Base-by-base conservation (phyloP, 1,140 invertebrate species). In the Pomacea maculata region DNA sequence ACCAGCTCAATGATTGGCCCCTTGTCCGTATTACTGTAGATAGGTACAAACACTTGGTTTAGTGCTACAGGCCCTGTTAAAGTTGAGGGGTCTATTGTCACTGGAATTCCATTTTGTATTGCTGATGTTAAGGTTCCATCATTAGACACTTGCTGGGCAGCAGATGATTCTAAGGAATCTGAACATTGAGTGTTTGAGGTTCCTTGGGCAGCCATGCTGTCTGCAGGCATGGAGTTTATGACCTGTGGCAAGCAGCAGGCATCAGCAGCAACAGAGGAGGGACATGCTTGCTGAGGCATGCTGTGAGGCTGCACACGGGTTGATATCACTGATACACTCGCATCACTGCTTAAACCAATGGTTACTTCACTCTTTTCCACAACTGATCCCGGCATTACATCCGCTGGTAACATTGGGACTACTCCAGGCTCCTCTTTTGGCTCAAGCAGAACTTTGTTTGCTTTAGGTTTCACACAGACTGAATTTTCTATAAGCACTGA, bases 1-100 rank as follows among this genome's bases (percentile, higher is more conserved):
- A 84, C 81, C 21, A 84, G 81, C 63, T 84, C 82, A 45, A 84
- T 84, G 17, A 82, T 57, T 12, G 83, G 83, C 29, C 83, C 83
- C 55, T 80, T 82, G n/a, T 82, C 83, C 34, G 83, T 84, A 65
- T 83, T 84, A 68, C 77, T 83, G 55, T 82, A 81, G 34, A 84
- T 73, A 25, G 83, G 83, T 29, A 84, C 83, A 83, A 76, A 84
- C 25, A 84, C 77, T 52, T 84, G 83, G 57, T 83, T 83, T 21
- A 84, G 65, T 10, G 81, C 79, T 64, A 84, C 71, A 1, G 81
- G 78, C 12, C 80, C 76, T 7, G 74, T 79, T 57, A 73, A 34
- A 10, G 79, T 19, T 8, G 74, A 79, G 1, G 80, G 68, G 45
- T 79, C 17, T 3, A 82, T 80, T 5, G 75, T 81, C 12, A 84